Evolutionary conservation across 2,888 invertebrate genomes (phyloP).

Genomic region (Melangyna quadrimaculata): DNA sequence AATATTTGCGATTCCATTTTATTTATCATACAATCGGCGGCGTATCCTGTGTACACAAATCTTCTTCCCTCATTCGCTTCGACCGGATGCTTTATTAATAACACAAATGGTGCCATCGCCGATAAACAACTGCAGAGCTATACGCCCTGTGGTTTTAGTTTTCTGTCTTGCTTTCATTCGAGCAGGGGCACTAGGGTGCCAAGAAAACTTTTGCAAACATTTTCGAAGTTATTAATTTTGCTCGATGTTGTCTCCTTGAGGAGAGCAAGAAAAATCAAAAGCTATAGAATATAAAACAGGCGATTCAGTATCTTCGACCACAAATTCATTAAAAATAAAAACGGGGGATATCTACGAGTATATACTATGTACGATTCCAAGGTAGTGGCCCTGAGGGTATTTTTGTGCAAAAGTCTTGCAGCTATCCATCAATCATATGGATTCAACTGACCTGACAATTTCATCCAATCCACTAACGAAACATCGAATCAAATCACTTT

Average conservation of each 20-base stretch:
- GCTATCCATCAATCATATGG: slow-evolving; percentile 60
- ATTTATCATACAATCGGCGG: slow-evolving; percentile 63
- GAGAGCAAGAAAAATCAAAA: not conserved
- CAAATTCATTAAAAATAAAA: slow-evolving; percentile 37
- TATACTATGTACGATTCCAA: not conserved
- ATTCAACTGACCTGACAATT: slow-evolving; percentile 51
- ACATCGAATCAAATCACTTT: slow-evolving; percentile 31
- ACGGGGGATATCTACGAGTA: not conserved
- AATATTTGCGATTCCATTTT: slow-evolving; percentile 65
- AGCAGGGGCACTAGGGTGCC: not conserved
- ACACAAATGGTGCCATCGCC: slow-evolving; percentile 54
- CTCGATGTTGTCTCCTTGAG: not conserved
- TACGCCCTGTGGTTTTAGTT: not conserved
- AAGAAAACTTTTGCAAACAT: slow-evolving; percentile 29
- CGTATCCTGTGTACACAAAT: slow-evolving; percentile 31
- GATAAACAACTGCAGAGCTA: slow-evolving; percentile 37
- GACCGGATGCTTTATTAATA: slow-evolving; percentile 45
- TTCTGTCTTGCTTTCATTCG: slow-evolving; percentile 42
- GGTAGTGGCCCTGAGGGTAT: not conserved
- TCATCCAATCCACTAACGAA: slow-evolving; percentile 53
- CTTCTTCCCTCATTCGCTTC: slow-evolving; percentile 23
- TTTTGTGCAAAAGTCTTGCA: slow-evolving; percentile 44
- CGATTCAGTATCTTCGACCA: slow-evolving; percentile 36
- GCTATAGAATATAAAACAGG: slow-evolving; percentile 1
- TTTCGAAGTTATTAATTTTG: slow-evolving; percentile 58